phyloP scores from a whole-genome alignment of 2,888 invertebrate species.

The Timema cristinae region DNA sequence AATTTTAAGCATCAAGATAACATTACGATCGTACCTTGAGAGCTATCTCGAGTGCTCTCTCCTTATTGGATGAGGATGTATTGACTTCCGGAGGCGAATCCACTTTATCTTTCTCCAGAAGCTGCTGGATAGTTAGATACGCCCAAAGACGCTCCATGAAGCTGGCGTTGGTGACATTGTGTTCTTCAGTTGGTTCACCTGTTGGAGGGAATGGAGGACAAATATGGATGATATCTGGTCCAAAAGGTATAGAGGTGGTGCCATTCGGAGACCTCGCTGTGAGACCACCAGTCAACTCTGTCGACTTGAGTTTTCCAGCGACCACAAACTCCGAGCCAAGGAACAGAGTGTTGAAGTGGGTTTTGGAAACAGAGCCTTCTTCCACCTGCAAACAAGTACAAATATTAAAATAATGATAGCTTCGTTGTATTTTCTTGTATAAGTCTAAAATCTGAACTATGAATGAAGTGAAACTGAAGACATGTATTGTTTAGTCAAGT shows the following conservation, averaged over 20 bases:
- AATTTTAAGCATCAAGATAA: too few relatives aligned
- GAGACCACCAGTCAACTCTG: background rate
- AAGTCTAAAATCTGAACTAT: too few relatives aligned
- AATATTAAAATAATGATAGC: too few relatives aligned
- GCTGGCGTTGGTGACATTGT: slow-evolving; percentile 35
- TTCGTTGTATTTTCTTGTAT: too few relatives aligned
- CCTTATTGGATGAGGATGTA: background rate
- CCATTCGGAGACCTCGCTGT: background rate
- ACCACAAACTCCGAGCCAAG: slow-evolving; percentile 62
- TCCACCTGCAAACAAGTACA: slow-evolving; percentile 42
- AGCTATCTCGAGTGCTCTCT: slow-evolving; percentile 51
- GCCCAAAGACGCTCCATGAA: slow-evolving; percentile 61
- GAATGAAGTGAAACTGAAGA: too few relatives aligned
- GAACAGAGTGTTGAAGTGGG: slow-evolving; percentile 56
- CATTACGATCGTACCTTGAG: slow-evolving; percentile 48
- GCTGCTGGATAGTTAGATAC: slow-evolving; percentile 61
- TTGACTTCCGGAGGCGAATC: slow-evolving; percentile 7
- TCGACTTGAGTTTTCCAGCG: slow-evolving; percentile 48
- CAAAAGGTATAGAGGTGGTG: slow-evolving; percentile 8
- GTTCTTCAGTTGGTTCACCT: slow-evolving; percentile 35
- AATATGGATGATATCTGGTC: background rate
- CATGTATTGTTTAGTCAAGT: too few relatives aligned
- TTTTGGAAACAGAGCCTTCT: slow-evolving; percentile 50
- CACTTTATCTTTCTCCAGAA: slow-evolving; percentile 42
- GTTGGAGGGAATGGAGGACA: slow-evolving; percentile 14